These are phyloP conservation scores for Cossypha polioptera DNA, from an alignment of 2,797 vertebrate genomes.

Conservation along the genomic window DNA sequence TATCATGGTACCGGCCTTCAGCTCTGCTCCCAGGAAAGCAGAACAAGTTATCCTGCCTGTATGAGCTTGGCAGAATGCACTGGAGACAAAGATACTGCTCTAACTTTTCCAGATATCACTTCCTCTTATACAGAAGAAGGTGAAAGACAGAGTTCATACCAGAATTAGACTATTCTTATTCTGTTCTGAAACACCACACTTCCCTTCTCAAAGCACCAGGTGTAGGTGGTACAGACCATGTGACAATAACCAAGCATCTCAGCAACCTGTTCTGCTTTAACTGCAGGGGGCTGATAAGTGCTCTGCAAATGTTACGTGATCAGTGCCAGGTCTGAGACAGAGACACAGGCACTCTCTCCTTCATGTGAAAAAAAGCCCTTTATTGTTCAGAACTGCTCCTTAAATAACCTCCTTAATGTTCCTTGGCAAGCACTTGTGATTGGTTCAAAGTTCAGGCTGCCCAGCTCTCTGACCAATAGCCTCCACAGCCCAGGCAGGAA, in stretches of 20 bases:
- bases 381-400: no score
- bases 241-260: neutral
- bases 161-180: neutral
- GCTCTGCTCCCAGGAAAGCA: neutral
- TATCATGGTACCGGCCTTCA: neutral
- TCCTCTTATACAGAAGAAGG: neutral
- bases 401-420: no score
- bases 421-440: no score
- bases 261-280: neutral
- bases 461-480: no score
- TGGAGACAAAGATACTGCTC: neutral
- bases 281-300: neutral
- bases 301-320: no score
- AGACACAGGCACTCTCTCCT: no score
- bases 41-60: neutral
- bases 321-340: no score
- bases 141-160: neutral
- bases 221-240: neutral
- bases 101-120: neutral
- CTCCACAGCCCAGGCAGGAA: no score
- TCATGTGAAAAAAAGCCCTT: no score
- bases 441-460: no score
- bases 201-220: neutral
- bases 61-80: neutral
- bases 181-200: neutral